Evolutionary conservation across 1,140 invertebrate species (phyloP), one percentile per base, ranked within the genome.

Genomic region (Batillaria attramentaria): DNA sequence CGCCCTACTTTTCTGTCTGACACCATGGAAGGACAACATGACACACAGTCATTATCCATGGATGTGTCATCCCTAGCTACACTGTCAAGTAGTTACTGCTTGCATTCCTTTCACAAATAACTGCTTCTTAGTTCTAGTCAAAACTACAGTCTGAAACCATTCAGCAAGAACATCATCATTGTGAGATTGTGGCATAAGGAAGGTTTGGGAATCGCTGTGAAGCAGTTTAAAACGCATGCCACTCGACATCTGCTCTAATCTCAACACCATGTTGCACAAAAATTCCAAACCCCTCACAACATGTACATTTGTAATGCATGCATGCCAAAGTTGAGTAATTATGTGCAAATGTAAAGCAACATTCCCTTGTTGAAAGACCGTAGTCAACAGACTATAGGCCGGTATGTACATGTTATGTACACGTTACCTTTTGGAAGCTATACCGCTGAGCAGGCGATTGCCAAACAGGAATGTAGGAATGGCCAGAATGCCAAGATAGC

Each of bases 401-500:
- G n/a, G n/a, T n/a, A n/a, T n/a, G 13, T n/a, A n/a, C n/a, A n/a
- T n/a, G n/a, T n/a, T n/a, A n/a, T n/a, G n/a, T 2, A 24, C 43
- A 20, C 79, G 78, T 83, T 70, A 90, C 89, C 88, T 89, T 86
- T 85, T 87, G n/a, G 91, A 89, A 10, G 95, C 95, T 84, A 96
- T 93, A 80, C 93, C 91, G 60, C 94, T 94, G 73, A 99, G 93
- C 85, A 99, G 92, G 84, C 95, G 94, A 90, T 98, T 97, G n/a
- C 98, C 98, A 82, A 95, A 94, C 10, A 99, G 92, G 93, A 99
- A 99, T 68, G 97, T 98, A 76, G 97, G 92, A 60, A 95, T 89
- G 70, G 94, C 95, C 76, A 99, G 92, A 39, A 95, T 93, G 79
- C 95, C 92, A 60, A 99, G 93, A 92, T 97, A 98, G 82, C 96